Evolutionary conservation across 2,888 invertebrate species (phyloP).

Genomic region (Athripsodes cinereus): DNA sequence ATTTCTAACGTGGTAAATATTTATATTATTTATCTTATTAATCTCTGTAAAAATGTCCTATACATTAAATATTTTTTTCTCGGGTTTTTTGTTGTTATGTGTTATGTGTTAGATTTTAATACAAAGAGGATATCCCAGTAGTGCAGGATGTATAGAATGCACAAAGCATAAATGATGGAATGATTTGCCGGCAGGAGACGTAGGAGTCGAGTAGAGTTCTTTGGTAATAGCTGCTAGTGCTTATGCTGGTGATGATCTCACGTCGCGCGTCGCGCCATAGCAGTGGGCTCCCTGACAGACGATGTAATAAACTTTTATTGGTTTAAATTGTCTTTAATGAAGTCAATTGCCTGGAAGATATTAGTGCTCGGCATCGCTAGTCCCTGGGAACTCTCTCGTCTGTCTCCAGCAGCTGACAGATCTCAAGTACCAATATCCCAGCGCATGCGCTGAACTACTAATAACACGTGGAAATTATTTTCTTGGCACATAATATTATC

Average conservation of each 20-base stretch:
- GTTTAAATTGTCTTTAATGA: constrained; percentile 22
- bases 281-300: background rate
- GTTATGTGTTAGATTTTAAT: too few species aligned
- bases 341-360: constrained; percentile 19
- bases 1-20: too few species aligned
- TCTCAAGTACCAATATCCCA: background rate
- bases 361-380: background rate
- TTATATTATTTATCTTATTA: too few species aligned
- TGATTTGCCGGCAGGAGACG: too few species aligned
- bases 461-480: background rate
- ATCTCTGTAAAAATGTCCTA: too few species aligned
- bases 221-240: background rate
- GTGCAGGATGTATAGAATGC: too few species aligned
- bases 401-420: background rate
- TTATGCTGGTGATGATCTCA: background rate
- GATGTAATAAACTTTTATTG: background rate
- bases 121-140: too few species aligned
- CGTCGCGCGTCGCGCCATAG: background rate
- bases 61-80: too few species aligned
- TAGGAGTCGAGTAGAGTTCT: background rate
- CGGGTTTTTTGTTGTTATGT: too few species aligned
- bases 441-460: background rate
- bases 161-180: too few species aligned
- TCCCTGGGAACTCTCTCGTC: background rate
- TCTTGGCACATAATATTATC: background rate